phyloP scores from a whole-genome alignment of 2,797 vertebrate species.

The Monodelphis domestica region DNA sequence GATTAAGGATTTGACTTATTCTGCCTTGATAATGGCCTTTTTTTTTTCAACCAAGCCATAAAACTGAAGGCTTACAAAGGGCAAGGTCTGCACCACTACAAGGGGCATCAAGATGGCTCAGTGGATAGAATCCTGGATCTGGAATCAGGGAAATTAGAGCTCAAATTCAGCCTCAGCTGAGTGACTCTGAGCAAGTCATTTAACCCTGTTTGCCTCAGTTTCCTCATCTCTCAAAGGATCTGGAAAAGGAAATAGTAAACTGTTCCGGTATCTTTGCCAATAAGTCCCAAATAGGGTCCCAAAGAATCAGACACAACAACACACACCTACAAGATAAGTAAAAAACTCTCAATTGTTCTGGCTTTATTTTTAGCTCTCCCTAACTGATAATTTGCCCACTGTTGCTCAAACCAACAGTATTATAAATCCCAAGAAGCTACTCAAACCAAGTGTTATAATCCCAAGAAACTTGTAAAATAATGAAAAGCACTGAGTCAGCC shows the following conservation, averaged over 20 bases:
- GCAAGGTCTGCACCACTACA: neutral
- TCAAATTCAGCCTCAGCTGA: too few species aligned
- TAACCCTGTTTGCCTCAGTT: too few species aligned
- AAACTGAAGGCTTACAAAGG: neutral
- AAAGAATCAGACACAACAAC: too few species aligned
- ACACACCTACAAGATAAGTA: neutral
- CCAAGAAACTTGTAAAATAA: neutral
- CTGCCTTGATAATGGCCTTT: neutral
- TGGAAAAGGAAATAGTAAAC: too few species aligned
- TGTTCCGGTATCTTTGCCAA: too few species aligned
- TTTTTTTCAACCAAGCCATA: neutral
- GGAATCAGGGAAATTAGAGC: too few species aligned
- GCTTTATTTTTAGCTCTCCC: neutral
- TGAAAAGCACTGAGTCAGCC: neutral
- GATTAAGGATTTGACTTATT: constrained; percentile 3
- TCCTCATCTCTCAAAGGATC: too few species aligned
- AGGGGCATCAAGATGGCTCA: too few species aligned
- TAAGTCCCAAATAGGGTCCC: too few species aligned
- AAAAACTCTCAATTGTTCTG: neutral
- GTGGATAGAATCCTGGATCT: too few species aligned
- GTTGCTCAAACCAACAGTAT: neutral
- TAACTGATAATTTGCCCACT: neutral
- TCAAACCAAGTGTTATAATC: neutral
- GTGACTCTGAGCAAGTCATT: too few species aligned
- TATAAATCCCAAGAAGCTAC: too few species aligned